These are phyloP conservation scores for Sorex fumeus DNA, from an alignment of 2,113 vertebrate genomes.

Conservation along the genomic window DNA sequence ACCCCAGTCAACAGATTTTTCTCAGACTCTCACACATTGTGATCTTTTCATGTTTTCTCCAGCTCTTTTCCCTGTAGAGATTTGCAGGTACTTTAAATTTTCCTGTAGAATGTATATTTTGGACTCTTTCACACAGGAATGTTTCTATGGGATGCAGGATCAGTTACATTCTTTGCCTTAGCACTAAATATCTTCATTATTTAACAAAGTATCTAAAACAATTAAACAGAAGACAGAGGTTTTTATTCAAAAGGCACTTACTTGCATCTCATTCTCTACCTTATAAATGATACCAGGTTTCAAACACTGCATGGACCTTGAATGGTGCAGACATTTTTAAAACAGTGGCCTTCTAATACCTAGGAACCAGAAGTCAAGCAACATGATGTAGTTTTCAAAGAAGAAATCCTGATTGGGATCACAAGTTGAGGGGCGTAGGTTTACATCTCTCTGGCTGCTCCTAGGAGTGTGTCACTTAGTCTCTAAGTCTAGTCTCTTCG, in stretches of 20 bases:
- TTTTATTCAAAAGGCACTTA: background rate
- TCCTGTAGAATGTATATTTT: background rate
- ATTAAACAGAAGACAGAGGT: background rate
- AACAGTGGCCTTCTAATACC: constrained; percentile 9
- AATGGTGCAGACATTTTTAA: background rate
- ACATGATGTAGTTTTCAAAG: constrained; percentile 14
- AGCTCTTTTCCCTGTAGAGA: background rate
- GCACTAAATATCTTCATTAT: constrained; percentile 10
- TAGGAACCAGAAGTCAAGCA: background rate
- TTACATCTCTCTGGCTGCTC: background rate
- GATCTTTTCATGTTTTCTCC: background rate
- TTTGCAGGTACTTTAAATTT: constrained; percentile 34
- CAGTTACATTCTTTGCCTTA: background rate
- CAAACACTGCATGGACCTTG: background rate
- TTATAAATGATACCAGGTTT: constrained; percentile 28
- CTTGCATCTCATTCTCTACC: background rate
- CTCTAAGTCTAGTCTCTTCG: background rate
- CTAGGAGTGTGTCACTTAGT: background rate
- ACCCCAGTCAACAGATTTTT: background rate
- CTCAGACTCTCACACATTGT: background rate
- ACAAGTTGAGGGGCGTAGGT: background rate
- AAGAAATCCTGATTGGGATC: background rate
- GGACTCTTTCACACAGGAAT: background rate
- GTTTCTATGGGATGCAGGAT: background rate
- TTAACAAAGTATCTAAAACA: constrained; percentile 5